Conservation (phyloP, 2,888 invertebrate genomes). For the Druceiella hillmani region DNA sequence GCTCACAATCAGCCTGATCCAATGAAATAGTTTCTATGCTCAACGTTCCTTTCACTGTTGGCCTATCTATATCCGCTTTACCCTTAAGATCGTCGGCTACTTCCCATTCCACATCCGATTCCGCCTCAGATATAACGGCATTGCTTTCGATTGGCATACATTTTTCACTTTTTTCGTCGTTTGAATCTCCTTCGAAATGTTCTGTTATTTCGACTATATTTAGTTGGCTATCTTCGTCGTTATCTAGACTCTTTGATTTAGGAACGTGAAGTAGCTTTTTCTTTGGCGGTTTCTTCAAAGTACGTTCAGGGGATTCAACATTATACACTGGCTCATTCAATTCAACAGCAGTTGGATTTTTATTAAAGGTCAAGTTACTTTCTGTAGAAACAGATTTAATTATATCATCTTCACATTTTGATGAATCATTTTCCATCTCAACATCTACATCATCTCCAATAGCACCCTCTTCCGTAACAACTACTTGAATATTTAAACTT, state of each 20-base stretch:
- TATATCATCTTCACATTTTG: too few relatives aligned
- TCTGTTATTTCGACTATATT: slow-evolving; percentile 43
- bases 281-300: slow-evolving; percentile 24
- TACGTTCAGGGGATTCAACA: slow-evolving; percentile 42
- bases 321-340: slow-evolving; percentile 28
- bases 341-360: too few relatives aligned
- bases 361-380: too few relatives aligned
- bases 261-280: slow-evolving; percentile 32
- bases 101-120: slow-evolving; percentile 59
- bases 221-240: slow-evolving; percentile 35
- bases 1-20: slow-evolving; percentile 38
- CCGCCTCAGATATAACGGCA: slow-evolving; percentile 58
- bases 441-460: too few relatives aligned
- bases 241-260: slow-evolving; percentile 49
- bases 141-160: slow-evolving; percentile 45
- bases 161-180: slow-evolving; percentile 31
- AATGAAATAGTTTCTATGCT: slow-evolving; percentile 41
- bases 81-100: slow-evolving; percentile 39
- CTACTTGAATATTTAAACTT: too few relatives aligned
- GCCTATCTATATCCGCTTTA: slow-evolving; percentile 21
- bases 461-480: too few relatives aligned
- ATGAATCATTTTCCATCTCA: too few relatives aligned
- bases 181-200: slow-evolving; percentile 27
- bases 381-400: too few relatives aligned
- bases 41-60: slow-evolving; percentile 34